Evolutionary conservation across 2,797 vertebrate species (phyloP).

Genomic region (Amniataba percoides): DNA sequence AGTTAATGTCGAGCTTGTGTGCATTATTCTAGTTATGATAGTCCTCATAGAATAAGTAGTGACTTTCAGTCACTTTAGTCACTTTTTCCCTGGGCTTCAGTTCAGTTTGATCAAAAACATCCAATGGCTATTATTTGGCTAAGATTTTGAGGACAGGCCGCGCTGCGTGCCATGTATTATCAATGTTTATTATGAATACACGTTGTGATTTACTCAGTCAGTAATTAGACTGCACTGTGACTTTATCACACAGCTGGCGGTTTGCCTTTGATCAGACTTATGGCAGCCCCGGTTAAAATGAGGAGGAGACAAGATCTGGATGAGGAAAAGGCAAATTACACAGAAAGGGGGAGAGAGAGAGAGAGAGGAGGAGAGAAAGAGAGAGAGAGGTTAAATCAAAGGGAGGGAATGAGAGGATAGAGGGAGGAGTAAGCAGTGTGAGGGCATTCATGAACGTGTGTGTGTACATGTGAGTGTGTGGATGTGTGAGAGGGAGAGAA

Average conservation of each 20-base stretch:
- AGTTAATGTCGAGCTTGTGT: background rate
- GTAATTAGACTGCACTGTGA: conserved; percentile 42
- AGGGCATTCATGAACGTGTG: conserved; percentile 54
- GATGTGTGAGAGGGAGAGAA: conserved; percentile 47
- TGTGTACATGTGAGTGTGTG: conserved; percentile 52
- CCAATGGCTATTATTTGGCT: background rate
- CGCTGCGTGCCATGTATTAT: conserved; percentile 7
- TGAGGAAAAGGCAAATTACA: conserved; percentile 50
- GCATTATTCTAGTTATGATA: background rate
- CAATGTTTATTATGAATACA: conserved; percentile 27
- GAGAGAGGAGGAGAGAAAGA: conserved; percentile 17
- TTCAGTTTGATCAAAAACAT: background rate
- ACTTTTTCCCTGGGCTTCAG: background rate
- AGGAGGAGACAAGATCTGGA: conserved; percentile 41
- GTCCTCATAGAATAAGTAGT: too few species aligned
- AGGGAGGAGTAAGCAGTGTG: conserved; percentile 67
- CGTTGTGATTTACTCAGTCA: conserved; percentile 45
- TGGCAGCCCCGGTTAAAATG: conserved; percentile 25
- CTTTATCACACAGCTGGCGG: conserved; percentile 32
- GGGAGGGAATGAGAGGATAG: conserved; percentile 27
- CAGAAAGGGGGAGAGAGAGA: conserved; percentile 15
- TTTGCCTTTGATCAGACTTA: conserved; percentile 46
- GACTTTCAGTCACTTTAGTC: background rate
- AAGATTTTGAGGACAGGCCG: background rate
- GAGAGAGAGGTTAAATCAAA: conserved; percentile 30